Base-by-base conservation (phyloP, 1,140 invertebrate genomes). In the Spodoptera litura region DNA sequence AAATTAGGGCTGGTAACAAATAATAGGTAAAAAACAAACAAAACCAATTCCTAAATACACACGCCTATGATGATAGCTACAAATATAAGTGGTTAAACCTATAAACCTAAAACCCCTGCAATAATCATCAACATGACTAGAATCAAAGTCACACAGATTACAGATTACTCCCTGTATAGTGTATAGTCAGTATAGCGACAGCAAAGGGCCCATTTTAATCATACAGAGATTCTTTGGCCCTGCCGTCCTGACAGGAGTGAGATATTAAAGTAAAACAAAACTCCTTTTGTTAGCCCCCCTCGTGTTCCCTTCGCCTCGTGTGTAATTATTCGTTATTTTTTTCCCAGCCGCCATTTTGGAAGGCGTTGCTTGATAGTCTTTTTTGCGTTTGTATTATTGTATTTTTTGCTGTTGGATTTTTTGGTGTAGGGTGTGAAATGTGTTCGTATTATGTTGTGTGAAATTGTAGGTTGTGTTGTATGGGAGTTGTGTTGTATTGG, bases 251-350 rank as follows among this genome's bases (percentile, higher is more conserved):
- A 87, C 91, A 90, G 89, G 84, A 91, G 87, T 91, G 90, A 93
- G 88, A 91, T 93, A 93, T 93, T 93, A 93, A 91, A 93, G 90
- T 91, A 87, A 91, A 91, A 91, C 90, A 91, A 85, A 87, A 88
- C 87, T 61, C 90, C 90, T 88, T 89, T 93, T 91, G 88, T 91
- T 87, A 72, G 61, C 20, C 74, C 80, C 84, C 83, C 64, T 82
- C 80, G 9, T n/a, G 35, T 85, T 76, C 80, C 61, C 72, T 79
- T 76, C 75, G 55, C 59, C 15, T 59, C 71, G 84, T 88, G 90
- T 89, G 89, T 91, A 92, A 92, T 91, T 92, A 92, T 88, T 90
- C 85, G 87, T 84, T 86, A 89, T 83, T 92, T 89, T 83, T 81
- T 75, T 75, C 72, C 25, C 58, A 20, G 31, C 44, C 44, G 72